These are phyloP conservation scores for Lepidurus arcticus DNA, from an alignment of 1,140 invertebrate genomes.

Conservation along the genomic window DNA sequence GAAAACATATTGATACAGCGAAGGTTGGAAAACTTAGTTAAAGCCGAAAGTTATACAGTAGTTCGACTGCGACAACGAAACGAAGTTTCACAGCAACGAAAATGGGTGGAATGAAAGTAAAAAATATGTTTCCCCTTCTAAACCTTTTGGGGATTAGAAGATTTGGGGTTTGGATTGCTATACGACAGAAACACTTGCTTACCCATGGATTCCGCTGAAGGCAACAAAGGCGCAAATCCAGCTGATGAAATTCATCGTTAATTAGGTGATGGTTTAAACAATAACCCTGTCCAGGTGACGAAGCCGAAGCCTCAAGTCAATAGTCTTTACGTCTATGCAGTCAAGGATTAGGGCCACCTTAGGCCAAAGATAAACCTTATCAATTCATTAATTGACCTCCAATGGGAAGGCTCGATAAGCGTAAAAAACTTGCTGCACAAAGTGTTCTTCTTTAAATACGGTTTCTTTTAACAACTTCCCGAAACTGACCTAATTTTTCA, in stretches of 20 bases:
- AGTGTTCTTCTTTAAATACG: neutral
- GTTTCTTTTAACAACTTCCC: too few relatives aligned
- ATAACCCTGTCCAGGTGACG: neutral
- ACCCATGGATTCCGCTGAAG: neutral
- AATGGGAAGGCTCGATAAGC: neutral
- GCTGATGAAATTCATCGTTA: neutral
- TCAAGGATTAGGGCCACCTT: neutral
- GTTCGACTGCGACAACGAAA: too few relatives aligned
- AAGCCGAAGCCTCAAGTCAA: neutral
- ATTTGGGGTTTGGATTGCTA: neutral
- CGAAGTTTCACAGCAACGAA: too few relatives aligned
- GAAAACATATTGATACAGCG: too few relatives aligned
- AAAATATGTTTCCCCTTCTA: neutral
- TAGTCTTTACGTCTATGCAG: neutral
- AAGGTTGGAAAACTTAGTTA: too few relatives aligned
- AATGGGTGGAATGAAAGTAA: too few relatives aligned
- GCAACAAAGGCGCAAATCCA: neutral
- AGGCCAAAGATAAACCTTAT: neutral
- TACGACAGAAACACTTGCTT: neutral
- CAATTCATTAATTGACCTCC: slow-evolving; percentile 3
- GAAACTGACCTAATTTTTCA: too few relatives aligned
- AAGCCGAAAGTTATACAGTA: too few relatives aligned
- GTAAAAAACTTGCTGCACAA: neutral
- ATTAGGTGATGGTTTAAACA: neutral
- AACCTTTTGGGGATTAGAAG: neutral